Evolutionary conservation across 1,140 invertebrate genomes (phyloP), one percentile per base, ranked within the genome.

Genomic region (Helicoverpa armigera): DNA sequence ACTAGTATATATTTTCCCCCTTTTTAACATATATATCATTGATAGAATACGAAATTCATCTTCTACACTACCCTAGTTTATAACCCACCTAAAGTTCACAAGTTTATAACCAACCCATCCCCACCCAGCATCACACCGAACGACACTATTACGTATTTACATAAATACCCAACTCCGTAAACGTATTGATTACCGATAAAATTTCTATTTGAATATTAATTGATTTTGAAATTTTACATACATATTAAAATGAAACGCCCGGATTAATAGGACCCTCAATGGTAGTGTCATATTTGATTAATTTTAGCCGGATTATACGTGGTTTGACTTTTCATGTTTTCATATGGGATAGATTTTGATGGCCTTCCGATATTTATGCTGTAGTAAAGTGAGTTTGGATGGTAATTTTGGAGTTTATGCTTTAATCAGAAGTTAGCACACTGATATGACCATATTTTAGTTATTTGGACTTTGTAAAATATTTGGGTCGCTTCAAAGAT

Each of bases 191-290:
- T 79, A 70, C 65, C 43, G 43, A 79, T 72, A 72, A 79, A 79
- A 79, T 72, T 79, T 70, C 75, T 60, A 79, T 79, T 79, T 79
- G 77, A 79, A 79, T 70, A 79, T 79, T 79, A 79, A 79, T 79
- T 79, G 67, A 70, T 79, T 70, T 79, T 70, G 77, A 60, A 79
- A 79, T 79, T 79, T 77, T 77, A 77, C 75, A 77, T 77, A 53
- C 60, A 77, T 77, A 54, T 77, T 77, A 77, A 77, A 77, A 53
- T 63, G 23, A 61, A 29, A 54, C n/a, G 54, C 54, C 54, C 18
- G 58, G 74, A 76, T 76, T 76, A 76, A 76, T 63, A 23, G 74
- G 58, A 29, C 18, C 50, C 58, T 51, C 74, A 11, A 31, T 63
- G 74, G 13, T 63, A 76, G 60, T 61, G 74, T 76, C 74, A 31